Evolutionary conservation across 1,140 invertebrate species (phyloP), one percentile per base, ranked within the genome.

Genomic region (Pseudobourletiella spinata): DNA sequence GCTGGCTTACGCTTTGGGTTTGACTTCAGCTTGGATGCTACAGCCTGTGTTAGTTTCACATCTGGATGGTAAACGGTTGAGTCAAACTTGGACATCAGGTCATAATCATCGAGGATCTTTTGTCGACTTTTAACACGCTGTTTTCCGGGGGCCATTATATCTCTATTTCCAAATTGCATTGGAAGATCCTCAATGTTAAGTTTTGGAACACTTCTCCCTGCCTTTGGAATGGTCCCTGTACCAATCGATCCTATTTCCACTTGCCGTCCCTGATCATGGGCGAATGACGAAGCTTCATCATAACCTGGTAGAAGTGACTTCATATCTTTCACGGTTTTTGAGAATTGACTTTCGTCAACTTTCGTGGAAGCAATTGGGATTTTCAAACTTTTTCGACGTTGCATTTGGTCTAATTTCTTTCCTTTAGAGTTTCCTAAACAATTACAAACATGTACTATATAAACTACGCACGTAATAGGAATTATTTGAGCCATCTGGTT

Each of bases 141-240:
- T 11, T 22, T 14, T 39, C n/a, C 32, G 6, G 44, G 44, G 6
- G 18, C 6, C 6, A 48, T 14, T 6, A 15, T 48, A 18, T 6
- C 6, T 22, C 4, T 4, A 20, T 28, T 22, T 25, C 22, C 6
- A 22, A 26, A 30, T 8, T 54, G 14, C 25, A 54, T 26, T 11
- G 50, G 24, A 8, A 54, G 20, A 26, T 54, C 50, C 15, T 54
- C 28, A 11, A 54, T 54, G 50, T 54, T 54, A 15, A 54, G 50
- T 54, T 54, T 54, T 54, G 3, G 14, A 22, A 54, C 25, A 11
- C 22, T 6, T 26, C 50, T 24, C 6, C 50, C 50, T 6, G 50
- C 14, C 20, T 30, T 26, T 8, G 50, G 50, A 4, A 26, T 15
- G 4, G 15, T 8, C 4, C 14, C 50, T 16, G 24, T 16, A 3